Conservation (phyloP, 2,888 invertebrate genomes). For the Platerodrilus igneus region DNA sequence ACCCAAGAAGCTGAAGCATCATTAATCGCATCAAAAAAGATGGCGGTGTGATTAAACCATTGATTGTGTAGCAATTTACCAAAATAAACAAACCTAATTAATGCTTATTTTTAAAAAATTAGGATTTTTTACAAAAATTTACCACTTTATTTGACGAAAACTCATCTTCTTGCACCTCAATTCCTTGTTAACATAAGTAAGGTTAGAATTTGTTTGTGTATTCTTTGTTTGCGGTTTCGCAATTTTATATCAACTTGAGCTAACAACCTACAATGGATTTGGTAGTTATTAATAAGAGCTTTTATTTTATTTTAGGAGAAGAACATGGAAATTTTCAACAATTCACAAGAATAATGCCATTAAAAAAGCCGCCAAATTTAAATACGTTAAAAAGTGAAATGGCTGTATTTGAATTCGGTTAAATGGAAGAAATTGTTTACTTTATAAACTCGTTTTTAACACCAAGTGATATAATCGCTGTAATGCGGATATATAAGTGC, state of each 20-base stretch:
- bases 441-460: background rate
- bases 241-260: too few species aligned
- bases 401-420: constrained; percentile 50
- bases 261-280: too few species aligned
- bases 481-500: constrained; percentile 12
- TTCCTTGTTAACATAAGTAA: too few species aligned
- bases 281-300: too few species aligned
- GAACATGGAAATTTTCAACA: too few species aligned
- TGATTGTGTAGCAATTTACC: constrained; percentile 45
- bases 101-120: too few species aligned
- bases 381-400: constrained; percentile 44
- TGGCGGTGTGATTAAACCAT: constrained; percentile 47
- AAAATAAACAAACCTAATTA: constrained; percentile 44
- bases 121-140: too few species aligned
- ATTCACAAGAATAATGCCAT: constrained; percentile 42
- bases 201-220: too few species aligned
- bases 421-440: constrained; percentile 24
- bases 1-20: constrained; percentile 40
- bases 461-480: background rate
- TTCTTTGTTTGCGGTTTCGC: too few species aligned
- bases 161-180: too few species aligned
- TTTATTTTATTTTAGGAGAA: too few species aligned
- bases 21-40: constrained; percentile 42
- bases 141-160: too few species aligned
- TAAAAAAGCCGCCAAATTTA: constrained; percentile 29